Evolutionary conservation across 2,888 invertebrate species (phyloP), one percentile per base, ranked within the genome.

Genomic region (Meiosimyza decipiens): DNA sequence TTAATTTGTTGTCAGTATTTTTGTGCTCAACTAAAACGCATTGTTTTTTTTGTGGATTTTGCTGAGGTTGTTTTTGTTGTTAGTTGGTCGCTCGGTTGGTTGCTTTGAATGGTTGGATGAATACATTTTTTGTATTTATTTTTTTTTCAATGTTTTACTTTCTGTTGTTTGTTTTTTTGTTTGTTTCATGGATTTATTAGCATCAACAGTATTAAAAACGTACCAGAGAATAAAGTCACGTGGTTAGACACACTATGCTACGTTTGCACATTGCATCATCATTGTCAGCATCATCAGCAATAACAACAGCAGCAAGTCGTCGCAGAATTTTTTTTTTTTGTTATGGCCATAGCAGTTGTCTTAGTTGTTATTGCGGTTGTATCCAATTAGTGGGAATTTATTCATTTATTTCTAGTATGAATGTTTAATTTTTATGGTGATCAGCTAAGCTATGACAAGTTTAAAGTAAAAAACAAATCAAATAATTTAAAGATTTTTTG

Each of bases 381-480:
- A 9, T 11, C 22, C 57, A 57, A 57, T 57, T 18, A 57, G 57
- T 57, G 16, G 12, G 13, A 28, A 57, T 57, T 57, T 57, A 9
- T 40, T 40, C 1, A 2, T 9, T 40, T 40, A 7, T 40, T 40
- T 9, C 40, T 9, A 6, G 1, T 1, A 6, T 40, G 40, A 40
- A 9, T 40, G 40, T 57, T 57, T 57, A 57, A 57, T 57, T 57
- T 57, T n/a, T 13, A 22, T 57, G 12, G 57, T 57, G 57, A 28
- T 16, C 22, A 22, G 57, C 16, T 28, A 28, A 28, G 28, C 28
- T 28, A 4, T 28, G 28, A 28, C 28, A 28, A 28, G 28, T n/a
- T 54, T 40, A 40, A 40, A 40, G 9, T 28, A 2, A 3, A 28
- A 28, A 28, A 28, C 2, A 28, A 3, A 3, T 4, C 0, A 3